These are phyloP conservation scores for Ostrea denselamellosa DNA, from an alignment of 1,140 invertebrate species.

Conservation along the genomic window DNA sequence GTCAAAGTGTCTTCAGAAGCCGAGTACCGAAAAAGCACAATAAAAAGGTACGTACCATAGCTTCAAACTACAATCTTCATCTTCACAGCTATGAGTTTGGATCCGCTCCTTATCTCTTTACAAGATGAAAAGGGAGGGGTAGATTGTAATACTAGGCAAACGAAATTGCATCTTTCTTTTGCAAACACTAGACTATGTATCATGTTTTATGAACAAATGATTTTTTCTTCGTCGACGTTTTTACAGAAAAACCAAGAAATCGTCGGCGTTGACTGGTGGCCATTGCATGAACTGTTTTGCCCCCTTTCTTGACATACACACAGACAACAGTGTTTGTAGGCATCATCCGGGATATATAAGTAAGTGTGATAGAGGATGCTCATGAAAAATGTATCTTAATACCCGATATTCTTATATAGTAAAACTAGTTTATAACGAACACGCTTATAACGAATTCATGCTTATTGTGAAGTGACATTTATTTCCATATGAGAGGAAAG, in stretches of 20 bases:
- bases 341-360: slow-evolving; percentile 5
- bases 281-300: neutral
- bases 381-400: neutral
- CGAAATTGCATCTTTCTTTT: too few species aligned
- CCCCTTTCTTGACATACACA: slow-evolving; percentile 8
- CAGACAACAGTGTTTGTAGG: neutral
- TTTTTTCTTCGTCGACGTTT: neutral
- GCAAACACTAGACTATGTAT: too few species aligned
- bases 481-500: too few species aligned
- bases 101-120: too few species aligned
- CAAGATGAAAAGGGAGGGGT: too few species aligned
- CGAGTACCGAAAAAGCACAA: neutral
- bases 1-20: neutral
- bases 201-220: neutral
- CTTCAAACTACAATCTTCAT: too few species aligned
- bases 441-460: too few species aligned
- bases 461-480: too few species aligned
- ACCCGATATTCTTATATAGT: neutral
- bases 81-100: too few species aligned
- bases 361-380: neutral
- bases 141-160: too few species aligned
- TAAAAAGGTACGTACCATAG: neutral
- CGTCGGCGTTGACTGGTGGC: neutral
- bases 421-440: too few species aligned
- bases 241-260: neutral